These are phyloP conservation scores for Atrichornis clamosus DNA, from an alignment of 2,113 vertebrate species.

Conservation along the genomic window DNA sequence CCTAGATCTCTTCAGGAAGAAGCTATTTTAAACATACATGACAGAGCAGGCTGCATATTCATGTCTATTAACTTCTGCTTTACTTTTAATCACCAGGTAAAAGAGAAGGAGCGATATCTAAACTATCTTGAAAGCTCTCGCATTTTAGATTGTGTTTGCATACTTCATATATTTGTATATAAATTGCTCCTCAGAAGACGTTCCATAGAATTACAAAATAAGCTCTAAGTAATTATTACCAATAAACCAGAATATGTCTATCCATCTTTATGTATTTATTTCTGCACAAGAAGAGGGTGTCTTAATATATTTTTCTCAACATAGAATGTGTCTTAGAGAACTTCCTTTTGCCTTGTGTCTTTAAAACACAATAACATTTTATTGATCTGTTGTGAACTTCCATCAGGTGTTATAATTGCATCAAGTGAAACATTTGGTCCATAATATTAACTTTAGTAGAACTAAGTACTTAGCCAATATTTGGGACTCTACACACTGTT, in stretches of 20 bases:
- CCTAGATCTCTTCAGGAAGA: background rate
- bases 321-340: background rate
- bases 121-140: background rate
- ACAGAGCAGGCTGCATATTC: background rate
- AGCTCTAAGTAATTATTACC: background rate
- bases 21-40: background rate
- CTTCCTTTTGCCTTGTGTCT: background rate
- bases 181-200: background rate
- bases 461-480: background rate
- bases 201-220: background rate
- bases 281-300: background rate
- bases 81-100: background rate
- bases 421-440: background rate
- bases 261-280: background rate
- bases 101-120: background rate
- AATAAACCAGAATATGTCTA: background rate
- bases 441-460: background rate
- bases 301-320: background rate
- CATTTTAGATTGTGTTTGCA: background rate
- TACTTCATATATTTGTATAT: background rate
- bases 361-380: background rate
- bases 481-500: background rate
- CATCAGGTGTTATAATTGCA: background rate
- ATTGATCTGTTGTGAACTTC: constrained; percentile 5
- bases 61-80: background rate